Conservation (phyloP, 2,888 invertebrate genomes). For the Drosophila formosana region DNA sequence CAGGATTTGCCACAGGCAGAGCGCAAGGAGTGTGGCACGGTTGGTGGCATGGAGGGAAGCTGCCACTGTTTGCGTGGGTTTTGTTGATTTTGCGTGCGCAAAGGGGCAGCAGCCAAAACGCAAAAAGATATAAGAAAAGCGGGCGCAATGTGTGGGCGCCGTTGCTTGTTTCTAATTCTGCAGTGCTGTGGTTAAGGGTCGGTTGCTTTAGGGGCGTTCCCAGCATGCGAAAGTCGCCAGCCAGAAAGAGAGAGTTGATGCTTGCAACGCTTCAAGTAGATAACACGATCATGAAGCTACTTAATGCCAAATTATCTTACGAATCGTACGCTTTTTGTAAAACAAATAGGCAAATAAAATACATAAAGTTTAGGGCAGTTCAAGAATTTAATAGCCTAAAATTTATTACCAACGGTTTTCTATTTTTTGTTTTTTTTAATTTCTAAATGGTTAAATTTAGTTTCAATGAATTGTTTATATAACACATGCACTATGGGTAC, state of each 20-base stretch:
- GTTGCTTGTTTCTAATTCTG: slow-evolving; percentile 70
- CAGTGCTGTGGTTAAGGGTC: slow-evolving; percentile 75
- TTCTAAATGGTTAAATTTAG: too few species aligned
- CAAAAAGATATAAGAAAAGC: slow-evolving; percentile 9
- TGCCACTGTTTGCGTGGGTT: slow-evolving; percentile 67
- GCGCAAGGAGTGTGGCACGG: background rate
- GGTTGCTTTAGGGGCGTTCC: slow-evolving; percentile 71
- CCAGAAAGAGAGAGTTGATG: too few species aligned
- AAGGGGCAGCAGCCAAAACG: background rate
- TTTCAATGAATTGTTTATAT: too few species aligned
- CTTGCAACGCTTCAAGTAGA: background rate
- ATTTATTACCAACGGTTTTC: too few species aligned
- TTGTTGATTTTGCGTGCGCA: slow-evolving; percentile 67
- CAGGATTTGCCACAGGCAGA: slow-evolving; percentile 11
- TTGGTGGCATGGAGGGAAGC: slow-evolving; percentile 24
- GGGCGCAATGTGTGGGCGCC: slow-evolving; percentile 32
- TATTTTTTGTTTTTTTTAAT: too few species aligned
- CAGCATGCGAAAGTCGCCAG: slow-evolving; percentile 5
- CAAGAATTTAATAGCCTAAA: too few species aligned
- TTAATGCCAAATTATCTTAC: background rate
- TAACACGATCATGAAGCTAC: background rate
- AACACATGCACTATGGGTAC: too few species aligned
- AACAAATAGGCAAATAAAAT: too few species aligned
- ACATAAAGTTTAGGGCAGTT: too few species aligned
- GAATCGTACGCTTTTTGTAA: too few species aligned